Evolutionary conservation across 2,113 vertebrate genomes (phyloP).

Genomic region (Cyanistes caeruleus): DNA sequence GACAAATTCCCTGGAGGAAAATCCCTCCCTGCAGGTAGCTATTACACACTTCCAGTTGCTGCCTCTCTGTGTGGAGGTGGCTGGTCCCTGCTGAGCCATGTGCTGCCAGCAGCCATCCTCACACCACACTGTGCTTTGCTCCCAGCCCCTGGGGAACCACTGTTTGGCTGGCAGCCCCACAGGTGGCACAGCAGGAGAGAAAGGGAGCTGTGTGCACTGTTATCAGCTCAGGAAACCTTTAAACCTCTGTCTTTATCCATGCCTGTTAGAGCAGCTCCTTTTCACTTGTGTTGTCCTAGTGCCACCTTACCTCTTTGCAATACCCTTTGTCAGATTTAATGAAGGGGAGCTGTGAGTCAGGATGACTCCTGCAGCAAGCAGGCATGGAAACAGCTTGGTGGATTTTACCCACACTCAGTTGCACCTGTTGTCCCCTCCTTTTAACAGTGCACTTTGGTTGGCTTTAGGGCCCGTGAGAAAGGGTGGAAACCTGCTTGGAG

Average conservation of each 20-base stretch:
- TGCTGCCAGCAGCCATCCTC: fast-evolving
- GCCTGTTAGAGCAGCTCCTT: neutral
- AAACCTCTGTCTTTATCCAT: neutral
- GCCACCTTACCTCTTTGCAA: neutral
- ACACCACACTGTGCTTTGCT: fast-evolving
- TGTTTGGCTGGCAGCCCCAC: neutral
- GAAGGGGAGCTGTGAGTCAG: neutral
- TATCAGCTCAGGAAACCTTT: neutral
- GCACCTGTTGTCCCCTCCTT: neutral
- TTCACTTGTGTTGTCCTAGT: neutral
- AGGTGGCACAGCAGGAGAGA: neutral
- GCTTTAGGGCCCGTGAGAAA: neutral
- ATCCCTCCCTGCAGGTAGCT: neutral
- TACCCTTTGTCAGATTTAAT: neutral
- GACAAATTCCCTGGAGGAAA: neutral
- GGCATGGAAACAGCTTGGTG: neutral
- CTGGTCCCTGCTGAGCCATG: neutral
- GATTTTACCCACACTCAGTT: neutral
- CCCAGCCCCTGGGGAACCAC: fast-evolving
- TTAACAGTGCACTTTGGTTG: fast-evolving
- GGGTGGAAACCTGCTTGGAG: neutral
- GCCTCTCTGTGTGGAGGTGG: fast-evolving
- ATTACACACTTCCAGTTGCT: neutral
- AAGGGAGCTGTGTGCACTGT: fast-evolving
- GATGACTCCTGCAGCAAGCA: neutral